Evolutionary conservation across 2,797 vertebrate species (phyloP), one percentile per base, ranked within the genome.

Genomic region (Aplochiton taeniatus): DNA sequence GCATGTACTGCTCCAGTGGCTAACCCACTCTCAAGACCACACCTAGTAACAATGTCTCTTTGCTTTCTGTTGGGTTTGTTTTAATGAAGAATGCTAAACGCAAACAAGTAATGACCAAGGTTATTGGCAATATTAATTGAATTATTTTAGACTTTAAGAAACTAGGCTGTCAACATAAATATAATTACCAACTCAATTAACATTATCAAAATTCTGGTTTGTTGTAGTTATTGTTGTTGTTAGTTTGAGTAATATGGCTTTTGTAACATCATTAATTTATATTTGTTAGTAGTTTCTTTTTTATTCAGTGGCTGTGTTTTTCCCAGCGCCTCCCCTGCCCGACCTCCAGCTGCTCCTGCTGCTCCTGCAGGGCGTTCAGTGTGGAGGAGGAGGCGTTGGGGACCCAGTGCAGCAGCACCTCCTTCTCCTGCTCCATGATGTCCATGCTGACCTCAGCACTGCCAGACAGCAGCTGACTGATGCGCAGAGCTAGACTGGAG

Each of bases 311-410:
- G 6, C 31, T 31, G 31, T 31, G 2, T 31, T 6, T 6, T 6
- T 6, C 6, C 3, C 31, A 31, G 31, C 6, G 31, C 31, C 31
- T 31, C 3, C 2, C 31, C 31, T 31, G 31, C 31, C 31, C 6
- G 31, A 93, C 92, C 88, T 93, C 91, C 64, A 92, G 78, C 63
- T 88, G 82, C 62, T 87, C 84, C 75, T 92, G 91, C 61, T 55
- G 78, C 56, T 66, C 83, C 51, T 82, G 72, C 61, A 92, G 64
- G 3, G 47, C 79, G 59, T 90, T 80, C 66, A 91, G 76, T 19
- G 66, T 85, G 57, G 68, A 75, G 14, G 66, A 85, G 57, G 68
- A 75, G 14, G 86, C 72, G 45, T 90, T 89, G 8, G 79, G 79
- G 69, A 89, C 86, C 0, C 86, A 89, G 66, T 89, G 87, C 42